A percentile compares a stretch with the other conserved stretches of the same genome.
phyloP scores from a whole-genome alignment of 2,113 vertebrate genomes.

The Thunnus maccoyii region DNA sequence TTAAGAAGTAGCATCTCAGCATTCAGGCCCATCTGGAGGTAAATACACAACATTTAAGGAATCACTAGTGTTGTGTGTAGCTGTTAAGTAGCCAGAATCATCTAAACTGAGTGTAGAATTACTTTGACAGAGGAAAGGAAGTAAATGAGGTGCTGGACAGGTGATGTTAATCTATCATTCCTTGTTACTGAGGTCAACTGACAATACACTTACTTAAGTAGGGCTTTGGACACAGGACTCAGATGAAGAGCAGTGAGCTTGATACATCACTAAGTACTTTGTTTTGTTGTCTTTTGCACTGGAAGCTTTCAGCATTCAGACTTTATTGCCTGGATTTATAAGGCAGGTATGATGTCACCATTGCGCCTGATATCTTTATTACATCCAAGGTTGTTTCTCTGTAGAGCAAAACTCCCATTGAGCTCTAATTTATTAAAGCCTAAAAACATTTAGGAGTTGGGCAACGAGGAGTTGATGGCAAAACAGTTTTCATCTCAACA shows the following conservation, averaged over 20 bases:
- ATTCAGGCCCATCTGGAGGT: not conserved
- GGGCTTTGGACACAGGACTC: too few species aligned
- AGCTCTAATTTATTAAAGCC: not conserved
- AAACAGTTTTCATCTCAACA: constrained; percentile 11
- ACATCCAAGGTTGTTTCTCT: not conserved
- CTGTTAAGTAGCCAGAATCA: too few species aligned
- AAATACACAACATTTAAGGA: not conserved
- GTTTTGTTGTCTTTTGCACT: not conserved
- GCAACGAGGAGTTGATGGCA: not conserved
- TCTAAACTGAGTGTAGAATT: too few species aligned
- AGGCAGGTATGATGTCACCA: not conserved
- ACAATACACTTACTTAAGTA: too few species aligned
- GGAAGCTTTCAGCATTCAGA: not conserved
- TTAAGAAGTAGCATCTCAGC: not conserved
- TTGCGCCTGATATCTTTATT: not conserved
- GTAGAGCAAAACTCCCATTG: not conserved
- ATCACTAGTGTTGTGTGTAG: not conserved
- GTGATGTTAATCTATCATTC: too few species aligned
- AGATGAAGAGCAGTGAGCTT: too few species aligned
- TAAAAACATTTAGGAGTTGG: constrained; percentile 1
- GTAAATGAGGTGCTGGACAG: too few species aligned
- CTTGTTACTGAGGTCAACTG: too few species aligned
- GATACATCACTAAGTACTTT: too few species aligned
- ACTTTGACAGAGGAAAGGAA: too few species aligned
- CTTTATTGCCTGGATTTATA: not conserved